These are phyloP conservation scores for Trochalopteron elliotii DNA, from an alignment of 2,113 vertebrate species.

Conservation along the genomic window DNA sequence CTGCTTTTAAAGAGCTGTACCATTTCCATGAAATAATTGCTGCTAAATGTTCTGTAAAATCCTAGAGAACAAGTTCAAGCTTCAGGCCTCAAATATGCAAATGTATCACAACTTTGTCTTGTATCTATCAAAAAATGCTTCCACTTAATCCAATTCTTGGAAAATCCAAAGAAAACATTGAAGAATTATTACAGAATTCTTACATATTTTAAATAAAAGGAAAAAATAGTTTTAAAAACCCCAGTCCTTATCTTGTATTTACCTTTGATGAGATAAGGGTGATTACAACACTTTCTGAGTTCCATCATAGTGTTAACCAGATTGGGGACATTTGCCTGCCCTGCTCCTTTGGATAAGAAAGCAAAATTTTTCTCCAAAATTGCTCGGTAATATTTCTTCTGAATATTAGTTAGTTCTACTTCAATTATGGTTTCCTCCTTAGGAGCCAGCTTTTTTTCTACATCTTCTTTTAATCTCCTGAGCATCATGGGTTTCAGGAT, in stretches of 20 bases:
- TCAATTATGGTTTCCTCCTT: constrained; percentile 99
- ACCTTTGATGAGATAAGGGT: constrained; percentile 99
- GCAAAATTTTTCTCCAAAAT: constrained; percentile 98
- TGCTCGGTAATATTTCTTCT: constrained; percentile 98
- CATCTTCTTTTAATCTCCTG: constrained; percentile 94
- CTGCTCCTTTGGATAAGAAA: constrained; percentile 95
- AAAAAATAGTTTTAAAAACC: neutral
- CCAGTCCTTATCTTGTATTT: neutral
- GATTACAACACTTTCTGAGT: constrained; percentile 97
- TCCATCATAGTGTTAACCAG: constrained; percentile 99
- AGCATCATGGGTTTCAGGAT: constrained; percentile 99
- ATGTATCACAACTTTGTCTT: neutral
- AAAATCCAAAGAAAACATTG: fast-evolving
- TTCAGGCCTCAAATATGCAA: neutral
- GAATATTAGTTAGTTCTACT: constrained; percentile 98
- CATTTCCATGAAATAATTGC: neutral
- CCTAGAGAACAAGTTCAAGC: neutral
- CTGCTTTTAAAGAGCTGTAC: neutral
- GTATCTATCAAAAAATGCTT: neutral
- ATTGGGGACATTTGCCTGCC: constrained; percentile 95
- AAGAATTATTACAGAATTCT: neutral
- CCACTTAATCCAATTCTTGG: neutral
- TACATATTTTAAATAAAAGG: neutral
- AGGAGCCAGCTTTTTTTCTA: constrained; percentile 97
- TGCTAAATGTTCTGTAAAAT: neutral